A percentile compares a stretch with the other conserved stretches of the same genome.
Conservation (phyloP, 2,113 vertebrate genomes). For the Triplophysa rosa region DNA sequence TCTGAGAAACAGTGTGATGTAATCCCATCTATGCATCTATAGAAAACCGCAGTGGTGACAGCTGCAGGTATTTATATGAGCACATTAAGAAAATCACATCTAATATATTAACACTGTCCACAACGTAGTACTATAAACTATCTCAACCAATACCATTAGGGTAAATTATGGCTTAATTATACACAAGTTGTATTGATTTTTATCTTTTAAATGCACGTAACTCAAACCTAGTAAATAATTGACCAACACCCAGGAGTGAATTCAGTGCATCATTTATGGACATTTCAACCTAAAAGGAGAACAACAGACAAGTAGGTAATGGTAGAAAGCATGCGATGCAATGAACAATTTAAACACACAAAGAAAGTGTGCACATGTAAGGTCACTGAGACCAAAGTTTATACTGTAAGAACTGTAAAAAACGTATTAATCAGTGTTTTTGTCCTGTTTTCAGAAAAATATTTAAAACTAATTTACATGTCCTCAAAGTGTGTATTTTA, state of each 20-base stretch:
- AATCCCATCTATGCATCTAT: background rate
- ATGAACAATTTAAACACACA: background rate
- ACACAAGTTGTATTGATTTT: constrained; percentile 65
- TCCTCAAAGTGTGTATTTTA: too few relatives aligned
- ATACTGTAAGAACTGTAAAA: too few relatives aligned
- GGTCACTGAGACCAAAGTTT: background rate
- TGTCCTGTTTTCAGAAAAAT: too few relatives aligned
- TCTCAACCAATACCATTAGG: constrained; percentile 55
- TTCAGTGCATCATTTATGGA: constrained; percentile 32
- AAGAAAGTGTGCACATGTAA: too few relatives aligned
- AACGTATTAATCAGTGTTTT: too few relatives aligned
- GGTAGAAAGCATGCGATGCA: background rate
- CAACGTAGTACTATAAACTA: constrained; percentile 56
- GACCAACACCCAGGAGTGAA: constrained; percentile 50
- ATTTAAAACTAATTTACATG: too few relatives aligned
- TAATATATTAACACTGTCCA: constrained; percentile 50
- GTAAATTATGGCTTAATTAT: constrained; percentile 71
- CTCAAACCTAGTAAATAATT: constrained; percentile 67
- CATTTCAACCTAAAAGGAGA: constrained; percentile 7
- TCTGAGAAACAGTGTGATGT: background rate
- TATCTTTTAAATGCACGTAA: constrained; percentile 64
- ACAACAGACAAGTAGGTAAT: constrained; percentile 8
- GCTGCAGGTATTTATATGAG: background rate
- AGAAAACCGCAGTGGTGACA: background rate
- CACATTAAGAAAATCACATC: constrained; percentile 15